Base-by-base conservation (phyloP, 2,797 vertebrate genomes). In the Pelochelys cantorii region DNA sequence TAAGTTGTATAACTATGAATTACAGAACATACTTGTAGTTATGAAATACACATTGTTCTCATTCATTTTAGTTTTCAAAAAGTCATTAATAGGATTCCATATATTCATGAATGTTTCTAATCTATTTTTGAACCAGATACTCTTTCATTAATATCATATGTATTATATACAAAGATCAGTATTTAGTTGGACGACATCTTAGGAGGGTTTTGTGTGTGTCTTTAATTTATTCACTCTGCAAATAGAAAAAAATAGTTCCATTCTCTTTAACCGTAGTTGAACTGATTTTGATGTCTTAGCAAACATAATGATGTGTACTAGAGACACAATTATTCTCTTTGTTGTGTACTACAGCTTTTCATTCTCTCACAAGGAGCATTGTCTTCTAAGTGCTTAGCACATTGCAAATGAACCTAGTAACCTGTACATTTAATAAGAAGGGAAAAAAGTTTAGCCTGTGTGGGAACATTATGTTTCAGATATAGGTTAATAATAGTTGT, bases 381-480 rank as follows among this genome's bases (percentile, higher is more conserved):
- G 97, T 97, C 95, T 97, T 97, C 94, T 95, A 89, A 97, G 90
- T 90, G 95, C 94, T 98, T 97, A 96, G 96, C 97, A 96, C 96
- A 97, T 94, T 95, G 95, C 93, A 97, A 98, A 97, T 98, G 98
- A 98, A 98, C 97, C 96, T 92, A 96, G 95, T 97, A 98, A 98
- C 97, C 96, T 98, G 97, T 96, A 97, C 96, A 96, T 97, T 98
- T 97, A 97, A 97, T 97, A 98, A 97, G 94, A 94, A 90, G 93
- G 86, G 95, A 93, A 93, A 94, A 97, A 97, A 98, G 93, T 97
- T 78, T 97, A 97, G 97, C 93, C 96, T 96, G 98, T 98, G 97
- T 98, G 98, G 98, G 98, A 98, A 98, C 98, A 97, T 97, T 94
- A 98, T 97, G 97, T 98, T 97, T 98, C 97, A 98, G 98, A 98